Evolutionary conservation across 1,140 invertebrate genomes (phyloP), one percentile per base, ranked within the genome.

Genomic region (Cotesia vestalis): DNA sequence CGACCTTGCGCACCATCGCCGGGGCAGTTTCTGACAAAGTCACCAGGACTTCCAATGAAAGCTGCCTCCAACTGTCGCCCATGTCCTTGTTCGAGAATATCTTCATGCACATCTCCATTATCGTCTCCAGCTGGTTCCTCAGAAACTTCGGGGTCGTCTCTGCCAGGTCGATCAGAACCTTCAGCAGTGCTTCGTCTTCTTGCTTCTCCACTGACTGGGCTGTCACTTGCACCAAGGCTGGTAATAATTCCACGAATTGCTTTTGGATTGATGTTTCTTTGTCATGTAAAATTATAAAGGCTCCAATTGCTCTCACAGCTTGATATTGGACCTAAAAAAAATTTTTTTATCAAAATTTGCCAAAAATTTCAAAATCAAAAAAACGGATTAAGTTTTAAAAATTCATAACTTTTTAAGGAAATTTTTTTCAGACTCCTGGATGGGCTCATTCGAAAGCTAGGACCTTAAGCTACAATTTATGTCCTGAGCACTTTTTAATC

Each of bases 21-120:
- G 98, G 94, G 0, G 96, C 96, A 52, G 94, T 95, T 89, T 99
- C 98, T 52, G 96, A 91, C 64, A 99, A 84, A 3, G 97, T 97
- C 8, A 99, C 96, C 83, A 99, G 90, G 12, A 97, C 94, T 88
- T 99, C 98, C 11, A 99, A 84, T 0, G 94, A 92, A 53, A 99
- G 88, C 83, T 99, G 96, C 66, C 96, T 90, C 92, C 94, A 97
- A 6, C 91, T 91, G 78, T 98, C 96, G 73, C 91, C 90, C 38
- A 94, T 89, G 36, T 95, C 91, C 52, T 85, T 81, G 27, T 85
- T 87, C 0, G 84, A 84, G 78, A 85, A 83, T 82, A 95, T 94
- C 88, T 96, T 96, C 84, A 97, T 92, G 81, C 95, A 98, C 78
- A 99, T 91, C 78, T 95, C 92, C 82, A 98, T 93, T 73, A 99